Evolutionary conservation across 2,888 invertebrate species (phyloP).

Genomic region (Tanytarsus gracilentus): DNA sequence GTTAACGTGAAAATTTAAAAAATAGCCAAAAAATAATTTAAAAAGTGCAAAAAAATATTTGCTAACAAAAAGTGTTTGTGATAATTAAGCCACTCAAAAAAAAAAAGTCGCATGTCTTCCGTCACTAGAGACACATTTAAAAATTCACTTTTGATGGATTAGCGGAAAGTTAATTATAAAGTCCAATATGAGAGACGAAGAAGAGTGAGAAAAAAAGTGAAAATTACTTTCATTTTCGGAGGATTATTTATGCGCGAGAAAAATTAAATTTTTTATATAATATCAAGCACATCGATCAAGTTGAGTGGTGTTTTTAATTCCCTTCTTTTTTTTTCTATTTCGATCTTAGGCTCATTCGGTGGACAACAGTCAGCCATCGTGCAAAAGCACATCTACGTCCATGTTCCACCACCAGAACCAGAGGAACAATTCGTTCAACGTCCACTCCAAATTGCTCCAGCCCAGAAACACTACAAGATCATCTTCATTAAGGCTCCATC

Average conservation of each 20-base stretch:
- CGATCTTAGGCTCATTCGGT: slow-evolving; percentile 9
- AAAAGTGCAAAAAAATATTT: neutral
- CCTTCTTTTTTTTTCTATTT: neutral
- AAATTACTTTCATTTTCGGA: slow-evolving; percentile 28
- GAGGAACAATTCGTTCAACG: slow-evolving; percentile 58
- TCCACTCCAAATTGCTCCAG: slow-evolving; percentile 58
- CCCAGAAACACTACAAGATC: slow-evolving; percentile 85
- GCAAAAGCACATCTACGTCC: slow-evolving; percentile 41
- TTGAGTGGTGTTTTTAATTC: neutral
- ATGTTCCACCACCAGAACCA: slow-evolving; percentile 54
- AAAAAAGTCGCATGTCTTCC: slow-evolving; percentile 9
- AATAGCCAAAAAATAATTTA: neutral
- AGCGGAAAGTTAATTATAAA: slow-evolving; percentile 29
- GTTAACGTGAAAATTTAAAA: no score
- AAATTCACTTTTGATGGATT: slow-evolving; percentile 19
- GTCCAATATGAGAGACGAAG: neutral
- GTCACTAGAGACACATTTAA: neutral
- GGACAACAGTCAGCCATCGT: slow-evolving; percentile 16
- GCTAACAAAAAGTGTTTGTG: slow-evolving; percentile 10
- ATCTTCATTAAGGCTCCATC: slow-evolving; percentile 88
- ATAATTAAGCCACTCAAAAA: slow-evolving; percentile 24
- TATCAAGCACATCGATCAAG: neutral
- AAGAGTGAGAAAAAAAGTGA: slow-evolving; percentile 17
- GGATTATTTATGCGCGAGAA: slow-evolving; percentile 22
- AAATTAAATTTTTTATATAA: slow-evolving; percentile 6